These are phyloP conservation scores for Megaleporinus macrocephalus DNA, from an alignment of 2,113 vertebrate genomes.

Conservation along the genomic window DNA sequence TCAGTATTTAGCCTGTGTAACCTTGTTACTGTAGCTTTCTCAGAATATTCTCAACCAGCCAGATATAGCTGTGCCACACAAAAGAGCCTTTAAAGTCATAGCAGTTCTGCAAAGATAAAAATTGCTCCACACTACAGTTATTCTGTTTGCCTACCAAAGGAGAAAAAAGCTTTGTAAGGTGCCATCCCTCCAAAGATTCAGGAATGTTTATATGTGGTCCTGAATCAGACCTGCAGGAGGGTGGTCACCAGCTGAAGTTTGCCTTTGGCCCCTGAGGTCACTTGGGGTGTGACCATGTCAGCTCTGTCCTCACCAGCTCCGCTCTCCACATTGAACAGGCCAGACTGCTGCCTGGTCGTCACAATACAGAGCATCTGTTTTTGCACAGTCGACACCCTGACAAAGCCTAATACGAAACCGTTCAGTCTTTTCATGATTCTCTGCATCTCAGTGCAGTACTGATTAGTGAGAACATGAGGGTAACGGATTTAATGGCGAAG, in stretches of 20 bases:
- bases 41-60: neutral
- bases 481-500: conserved; percentile 9
- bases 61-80: neutral
- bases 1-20: neutral
- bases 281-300: conserved; percentile 52
- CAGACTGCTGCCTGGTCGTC: neutral
- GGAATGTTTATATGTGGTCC: neutral
- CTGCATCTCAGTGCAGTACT: neutral
- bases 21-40: neutral
- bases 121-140: neutral
- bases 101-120: neutral
- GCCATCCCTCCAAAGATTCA: neutral
- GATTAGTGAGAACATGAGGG: neutral
- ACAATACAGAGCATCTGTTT: conserved; percentile 45
- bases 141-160: neutral
- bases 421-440: conserved; percentile 8
- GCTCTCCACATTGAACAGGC: neutral
- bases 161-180: conserved; percentile 1
- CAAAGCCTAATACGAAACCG: conserved; percentile 1
- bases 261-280: conserved; percentile 45
- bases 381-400: conserved; percentile 19
- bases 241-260: conserved; percentile 17
- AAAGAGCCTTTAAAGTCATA: neutral
- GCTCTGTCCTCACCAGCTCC: conserved; percentile 21
- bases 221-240: neutral